Evolutionary conservation across 2,113 vertebrate genomes (phyloP), one percentile per base, ranked within the genome.

Genomic region (Hemibagrus wyckioides): DNA sequence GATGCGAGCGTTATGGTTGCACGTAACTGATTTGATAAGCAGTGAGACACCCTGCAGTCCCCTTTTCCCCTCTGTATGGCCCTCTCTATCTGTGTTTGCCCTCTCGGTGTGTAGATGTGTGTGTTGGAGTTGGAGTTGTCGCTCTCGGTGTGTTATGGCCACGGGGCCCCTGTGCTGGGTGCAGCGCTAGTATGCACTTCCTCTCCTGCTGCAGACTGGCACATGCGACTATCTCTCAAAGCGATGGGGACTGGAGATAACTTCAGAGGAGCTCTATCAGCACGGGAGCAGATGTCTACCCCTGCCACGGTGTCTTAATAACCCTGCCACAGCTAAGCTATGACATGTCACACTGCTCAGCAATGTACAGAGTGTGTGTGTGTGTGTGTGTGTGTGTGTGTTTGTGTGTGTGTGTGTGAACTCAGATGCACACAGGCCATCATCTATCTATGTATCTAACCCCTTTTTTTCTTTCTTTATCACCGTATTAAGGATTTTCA

Each of bases 261-360:
- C 94, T 96, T 96, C 96, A 91, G 94, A 90, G 93, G 91, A 92
- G 91, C 95, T 92, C 91, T 96, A 95, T 96, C 95, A 95, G 94
- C 93, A 94, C 95, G 92, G 95, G 93, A 96, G 93, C 96, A 97
- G 96, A 96, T 96, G 95, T 96, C 94, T 95, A 39, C 92, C 93
- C 95, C 92, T 89, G 92, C 93, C 88, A 23, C 94, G 94, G 92
- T 93, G 87, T 93, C 92, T 93, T 93, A 94, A 92, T 93, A 91
- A 92, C 93, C 93, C 95, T 93, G 92, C 95, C 94, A 94, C 71
- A 94, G 90, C 94, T 94, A 89, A 93, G 92, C 94, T 95, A 94
- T 89, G 92, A 94, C 59, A 54, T 80, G 85, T 25, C 71, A 21
- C 87, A 87, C 25, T 41, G 56, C 65, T 83, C 84, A 76, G 41